Evolutionary conservation across 2,113 vertebrate genomes (phyloP).

Genomic region (Peucedramus taeniatus): DNA sequence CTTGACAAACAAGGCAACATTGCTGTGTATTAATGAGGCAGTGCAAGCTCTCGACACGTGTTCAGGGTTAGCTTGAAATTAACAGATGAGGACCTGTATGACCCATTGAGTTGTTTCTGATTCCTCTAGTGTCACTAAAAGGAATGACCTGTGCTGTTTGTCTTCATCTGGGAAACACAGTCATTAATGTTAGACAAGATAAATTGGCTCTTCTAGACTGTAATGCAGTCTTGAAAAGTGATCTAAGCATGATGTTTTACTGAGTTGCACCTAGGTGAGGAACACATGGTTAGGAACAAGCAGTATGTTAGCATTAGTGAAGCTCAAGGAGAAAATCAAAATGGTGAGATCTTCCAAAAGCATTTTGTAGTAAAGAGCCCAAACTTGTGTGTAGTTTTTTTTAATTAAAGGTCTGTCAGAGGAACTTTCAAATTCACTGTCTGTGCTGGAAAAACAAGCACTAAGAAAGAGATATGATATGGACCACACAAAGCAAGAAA

Average conservation of each 20-base stretch:
- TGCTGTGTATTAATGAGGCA: neutral
- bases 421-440: neutral
- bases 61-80: neutral
- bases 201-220: neutral
- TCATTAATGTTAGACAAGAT: neutral
- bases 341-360: neutral
- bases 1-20: neutral
- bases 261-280: neutral
- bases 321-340: neutral
- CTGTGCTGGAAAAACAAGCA: neutral
- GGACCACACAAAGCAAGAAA: neutral
- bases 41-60: accelerated
- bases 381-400: neutral
- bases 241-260: neutral
- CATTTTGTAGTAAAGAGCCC: neutral
- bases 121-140: neutral
- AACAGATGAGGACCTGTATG: neutral
- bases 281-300: accelerated
- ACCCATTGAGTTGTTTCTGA: neutral
- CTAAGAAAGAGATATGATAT: neutral
- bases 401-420: neutral
- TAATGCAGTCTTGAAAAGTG: neutral
- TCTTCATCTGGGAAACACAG: neutral
- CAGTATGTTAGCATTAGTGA: neutral
- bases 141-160: neutral